These are phyloP conservation scores for Ernsta delagoae DNA, from an alignment of 2,888 invertebrate species.

Conservation along the genomic window DNA sequence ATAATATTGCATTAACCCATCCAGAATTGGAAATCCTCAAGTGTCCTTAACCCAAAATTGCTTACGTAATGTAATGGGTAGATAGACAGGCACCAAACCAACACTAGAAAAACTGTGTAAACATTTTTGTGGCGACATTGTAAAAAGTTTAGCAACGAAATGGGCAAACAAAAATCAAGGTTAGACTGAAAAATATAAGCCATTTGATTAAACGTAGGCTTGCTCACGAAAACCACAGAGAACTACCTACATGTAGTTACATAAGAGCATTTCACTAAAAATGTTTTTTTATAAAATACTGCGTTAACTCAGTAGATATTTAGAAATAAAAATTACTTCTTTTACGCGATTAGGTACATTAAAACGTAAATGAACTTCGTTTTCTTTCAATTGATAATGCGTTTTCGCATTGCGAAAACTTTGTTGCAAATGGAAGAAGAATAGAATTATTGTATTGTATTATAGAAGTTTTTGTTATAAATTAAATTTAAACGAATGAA, in stretches of 20 bases:
- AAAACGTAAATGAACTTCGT: background rate
- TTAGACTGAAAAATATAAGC: constrained; percentile 16
- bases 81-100: too few relatives aligned
- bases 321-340: constrained; percentile 18
- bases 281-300: constrained; percentile 20
- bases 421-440: too few relatives aligned
- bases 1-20: too few relatives aligned
- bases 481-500: too few relatives aligned
- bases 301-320: background rate
- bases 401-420: too few relatives aligned
- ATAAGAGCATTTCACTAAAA: constrained; percentile 16
- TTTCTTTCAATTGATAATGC: background rate
- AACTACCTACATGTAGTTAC: background rate
- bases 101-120: background rate
- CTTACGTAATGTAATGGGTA: background rate
- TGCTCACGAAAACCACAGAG: constrained; percentile 13
- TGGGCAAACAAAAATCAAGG: constrained; percentile 3
- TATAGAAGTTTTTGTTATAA: too few relatives aligned
- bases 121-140: background rate
- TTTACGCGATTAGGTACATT: background rate
- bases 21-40: too few relatives aligned
- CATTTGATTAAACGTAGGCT: constrained; percentile 3
- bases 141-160: constrained; percentile 8
- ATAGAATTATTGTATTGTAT: too few relatives aligned
- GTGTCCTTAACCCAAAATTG: too few relatives aligned